Percentiles rank a stretch among this genome's conserved stretches.
phyloP scores from a whole-genome alignment of 2,113 vertebrate species.

The Ceuthmochares aereus region DNA sequence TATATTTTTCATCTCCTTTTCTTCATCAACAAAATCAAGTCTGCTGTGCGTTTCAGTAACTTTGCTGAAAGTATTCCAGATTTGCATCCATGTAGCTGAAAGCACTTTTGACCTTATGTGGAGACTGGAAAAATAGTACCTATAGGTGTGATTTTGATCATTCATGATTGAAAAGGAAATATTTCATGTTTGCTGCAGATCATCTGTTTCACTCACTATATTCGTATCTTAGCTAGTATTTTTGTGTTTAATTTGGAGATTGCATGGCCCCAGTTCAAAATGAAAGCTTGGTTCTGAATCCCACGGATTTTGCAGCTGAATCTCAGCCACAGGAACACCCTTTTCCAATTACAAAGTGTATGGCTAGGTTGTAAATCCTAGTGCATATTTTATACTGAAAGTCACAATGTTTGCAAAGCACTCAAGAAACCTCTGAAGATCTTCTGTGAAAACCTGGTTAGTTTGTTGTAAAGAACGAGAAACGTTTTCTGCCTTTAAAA shows the following conservation, averaged over 20 bases:
- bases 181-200: conserved; percentile 70
- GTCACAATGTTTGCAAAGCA: conserved; percentile 34
- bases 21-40: conserved; percentile 37
- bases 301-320: conserved; percentile 69
- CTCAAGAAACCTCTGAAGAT: conserved; percentile 37
- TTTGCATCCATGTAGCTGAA: conserved; percentile 20
- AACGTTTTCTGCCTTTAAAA: background rate
- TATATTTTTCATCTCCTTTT: conserved; percentile 15
- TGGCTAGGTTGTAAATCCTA: conserved; percentile 58
- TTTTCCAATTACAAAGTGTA: conserved; percentile 49
- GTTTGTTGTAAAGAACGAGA: conserved; percentile 1
- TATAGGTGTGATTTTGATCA: conserved; percentile 69
- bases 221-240: conserved; percentile 63
- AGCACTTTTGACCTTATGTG: conserved; percentile 32
- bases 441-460: background rate
- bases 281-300: conserved; percentile 66
- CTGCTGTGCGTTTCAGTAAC: background rate
- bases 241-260: conserved; percentile 73
- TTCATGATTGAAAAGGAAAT: conserved; percentile 75
- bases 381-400: conserved; percentile 45
- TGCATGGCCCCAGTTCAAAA: conserved; percentile 64
- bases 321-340: conserved; percentile 69
- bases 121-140: conserved; percentile 69
- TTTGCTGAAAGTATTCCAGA: conserved; percentile 18
- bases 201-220: conserved; percentile 76